Percentiles rank a stretch among this genome's conserved stretches.
Conservation (phyloP, 2,797 vertebrate species). For the Hypotaenidia okinawae region DNA sequence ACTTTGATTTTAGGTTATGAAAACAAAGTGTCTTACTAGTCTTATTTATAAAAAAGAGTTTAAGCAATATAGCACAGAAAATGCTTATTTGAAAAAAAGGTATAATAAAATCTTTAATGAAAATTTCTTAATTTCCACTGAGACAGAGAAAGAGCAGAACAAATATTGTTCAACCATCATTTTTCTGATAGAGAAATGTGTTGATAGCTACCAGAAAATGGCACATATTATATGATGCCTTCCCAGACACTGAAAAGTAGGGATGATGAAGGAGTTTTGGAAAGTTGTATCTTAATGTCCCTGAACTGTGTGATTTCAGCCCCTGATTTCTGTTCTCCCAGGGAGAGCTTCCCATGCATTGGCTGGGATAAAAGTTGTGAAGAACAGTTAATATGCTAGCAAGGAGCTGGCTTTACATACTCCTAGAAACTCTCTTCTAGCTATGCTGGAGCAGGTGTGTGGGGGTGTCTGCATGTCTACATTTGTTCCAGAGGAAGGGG, state of each 20-base stretch:
- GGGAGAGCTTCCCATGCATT: background rate
- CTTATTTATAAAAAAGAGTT: background rate
- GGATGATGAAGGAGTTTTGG: background rate
- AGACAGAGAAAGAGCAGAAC: background rate
- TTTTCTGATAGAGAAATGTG: background rate
- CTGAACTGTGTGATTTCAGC: background rate
- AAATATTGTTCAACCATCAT: background rate
- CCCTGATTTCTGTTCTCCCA: background rate
- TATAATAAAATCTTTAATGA: background rate
- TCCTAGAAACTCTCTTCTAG: background rate
- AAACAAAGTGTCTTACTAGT: background rate
- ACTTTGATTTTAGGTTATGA: background rate
- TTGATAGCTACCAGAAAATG: background rate
- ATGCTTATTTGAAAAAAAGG: background rate
- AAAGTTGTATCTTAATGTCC: background rate
- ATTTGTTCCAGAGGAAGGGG: background rate
- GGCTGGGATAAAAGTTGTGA: background rate
- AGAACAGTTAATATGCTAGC: background rate
- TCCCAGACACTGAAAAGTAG: background rate
- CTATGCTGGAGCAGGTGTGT: background rate
- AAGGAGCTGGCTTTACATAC: background rate
- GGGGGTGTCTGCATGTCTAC: rapidly evolving
- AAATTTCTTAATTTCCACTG: background rate
- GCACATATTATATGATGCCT: background rate
- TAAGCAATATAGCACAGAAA: background rate